Base-by-base conservation (phyloP, 2,113 vertebrate genomes). In the Cyrtonyx montezumae region DNA sequence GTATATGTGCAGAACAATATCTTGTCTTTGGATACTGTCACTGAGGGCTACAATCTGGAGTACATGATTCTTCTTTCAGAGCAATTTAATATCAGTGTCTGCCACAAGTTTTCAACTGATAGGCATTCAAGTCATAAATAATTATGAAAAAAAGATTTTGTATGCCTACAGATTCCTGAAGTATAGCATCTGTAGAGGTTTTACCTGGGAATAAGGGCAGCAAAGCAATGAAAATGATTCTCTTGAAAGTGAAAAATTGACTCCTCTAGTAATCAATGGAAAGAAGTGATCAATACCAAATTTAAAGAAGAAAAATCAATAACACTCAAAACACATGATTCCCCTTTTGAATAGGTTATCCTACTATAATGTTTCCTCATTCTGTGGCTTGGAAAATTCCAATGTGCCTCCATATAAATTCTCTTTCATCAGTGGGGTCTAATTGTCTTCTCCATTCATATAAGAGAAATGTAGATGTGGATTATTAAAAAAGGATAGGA, bases 261-360 rank as follows among this genome's bases (percentile, higher is more conserved):
- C 46, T 70, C 48, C 70, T 87, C 70, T 42, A 43, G 74, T 79
- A 93, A 95, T 95, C 91, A 80, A 68, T 92, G 34, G 26, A 7
- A n/a, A 71, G 32, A 17, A 79, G 4, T 7, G 76, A 95, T 94
- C 71, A 66, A 87, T 90, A 81, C 5, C 32, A 55, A 87, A 95
- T 94, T 79, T 93, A 84, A 87, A 92, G 42, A 81, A 95, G 66
- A 76, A 91, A 93, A 93, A 86, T 94, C 83, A 74, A 77, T 87
- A 79, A 21, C 37, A 58, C 21, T 85, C 22, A 74, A 84, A 95
- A 67, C n/a, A 51, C 5, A 46, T 32, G 32, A 16, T 8, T 91
- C 65, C 26, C 36, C 30, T 73, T 83, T 82, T 70, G 28, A 43
- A 46, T 40, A 91, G 37, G 7, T 92, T 90, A 79, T 81, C 25